These are phyloP conservation scores for Callospermophilus lateralis DNA, from an alignment of 2,113 vertebrate species.

Conservation along the genomic window DNA sequence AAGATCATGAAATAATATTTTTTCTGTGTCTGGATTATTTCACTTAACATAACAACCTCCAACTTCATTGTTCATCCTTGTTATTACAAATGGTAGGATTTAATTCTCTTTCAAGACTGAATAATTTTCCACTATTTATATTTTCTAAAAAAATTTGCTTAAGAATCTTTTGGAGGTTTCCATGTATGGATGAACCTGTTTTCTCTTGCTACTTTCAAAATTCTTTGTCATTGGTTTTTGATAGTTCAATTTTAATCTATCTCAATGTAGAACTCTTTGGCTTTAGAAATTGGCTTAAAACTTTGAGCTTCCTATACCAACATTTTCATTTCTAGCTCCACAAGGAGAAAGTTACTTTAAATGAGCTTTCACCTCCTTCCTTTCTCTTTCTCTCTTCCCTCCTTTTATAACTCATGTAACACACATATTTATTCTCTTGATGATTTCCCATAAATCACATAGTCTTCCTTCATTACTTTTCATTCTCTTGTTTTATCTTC, in stretches of 20 bases:
- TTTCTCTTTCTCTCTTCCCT: not conserved
- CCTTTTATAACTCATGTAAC: not conserved
- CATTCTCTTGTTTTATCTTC: not conserved
- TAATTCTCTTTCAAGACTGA: not conserved
- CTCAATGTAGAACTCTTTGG: not conserved
- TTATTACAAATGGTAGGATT: not conserved
- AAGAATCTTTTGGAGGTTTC: not conserved
- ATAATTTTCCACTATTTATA: not conserved
- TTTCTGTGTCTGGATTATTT: not conserved
- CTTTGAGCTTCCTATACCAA: not conserved
- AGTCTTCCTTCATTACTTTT: not conserved
- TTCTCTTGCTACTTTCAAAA: not conserved
- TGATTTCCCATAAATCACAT: not conserved
- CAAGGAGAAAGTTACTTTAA: not conserved
- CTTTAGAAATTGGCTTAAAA: not conserved
- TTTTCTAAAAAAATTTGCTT: not conserved
- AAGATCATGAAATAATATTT: not conserved
- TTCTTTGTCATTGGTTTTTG: not conserved
- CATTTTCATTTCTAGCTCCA: not conserved
- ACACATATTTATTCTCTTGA: not conserved
- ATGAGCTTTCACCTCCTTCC: not conserved
- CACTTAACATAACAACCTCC: not conserved
- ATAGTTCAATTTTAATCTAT: not conserved
- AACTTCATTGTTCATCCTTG: not conserved
- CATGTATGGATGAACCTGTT: not conserved